Percentiles rank a stretch among this genome's conserved stretches.
phyloP scores from a whole-genome alignment of 2,113 vertebrate genomes.

The Cathartes aura region DNA sequence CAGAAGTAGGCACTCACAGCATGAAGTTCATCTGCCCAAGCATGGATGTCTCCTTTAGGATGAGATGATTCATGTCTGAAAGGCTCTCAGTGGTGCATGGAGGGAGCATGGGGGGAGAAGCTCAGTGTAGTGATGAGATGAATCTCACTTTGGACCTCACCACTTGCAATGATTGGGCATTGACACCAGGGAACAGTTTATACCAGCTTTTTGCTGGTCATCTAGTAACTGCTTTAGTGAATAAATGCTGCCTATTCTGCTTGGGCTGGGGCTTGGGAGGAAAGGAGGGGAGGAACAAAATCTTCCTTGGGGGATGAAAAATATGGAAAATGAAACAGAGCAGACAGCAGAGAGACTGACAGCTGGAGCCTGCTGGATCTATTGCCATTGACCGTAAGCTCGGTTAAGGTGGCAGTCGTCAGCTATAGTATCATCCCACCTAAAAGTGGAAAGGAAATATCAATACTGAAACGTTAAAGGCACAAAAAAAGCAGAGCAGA shows the following conservation, averaged over 20 bases:
- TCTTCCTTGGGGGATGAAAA: background rate
- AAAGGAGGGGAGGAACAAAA: background rate
- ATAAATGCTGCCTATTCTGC: background rate
- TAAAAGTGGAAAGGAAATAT: constrained; percentile 15
- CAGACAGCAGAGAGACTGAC: background rate
- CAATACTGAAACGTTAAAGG: constrained; percentile 15
- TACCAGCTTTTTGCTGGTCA: background rate
- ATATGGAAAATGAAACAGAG: background rate
- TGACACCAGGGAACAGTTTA: rapidly evolving
- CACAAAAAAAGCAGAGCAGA: background rate
- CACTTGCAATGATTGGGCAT: background rate
- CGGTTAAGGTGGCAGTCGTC: background rate
- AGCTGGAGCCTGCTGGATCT: constrained; percentile 25
- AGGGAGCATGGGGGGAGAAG: background rate
- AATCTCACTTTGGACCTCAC: background rate
- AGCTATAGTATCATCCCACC: background rate
- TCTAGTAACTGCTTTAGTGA: background rate
- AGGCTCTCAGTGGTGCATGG: background rate
- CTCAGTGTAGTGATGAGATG: background rate
- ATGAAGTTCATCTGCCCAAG: background rate
- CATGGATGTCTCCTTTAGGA: background rate
- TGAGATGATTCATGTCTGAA: background rate
- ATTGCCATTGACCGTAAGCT: background rate
- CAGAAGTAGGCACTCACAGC: background rate
- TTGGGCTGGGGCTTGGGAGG: background rate